Base-by-base conservation (phyloP, 2,113 vertebrate genomes). In the Mus pahari region DNA sequence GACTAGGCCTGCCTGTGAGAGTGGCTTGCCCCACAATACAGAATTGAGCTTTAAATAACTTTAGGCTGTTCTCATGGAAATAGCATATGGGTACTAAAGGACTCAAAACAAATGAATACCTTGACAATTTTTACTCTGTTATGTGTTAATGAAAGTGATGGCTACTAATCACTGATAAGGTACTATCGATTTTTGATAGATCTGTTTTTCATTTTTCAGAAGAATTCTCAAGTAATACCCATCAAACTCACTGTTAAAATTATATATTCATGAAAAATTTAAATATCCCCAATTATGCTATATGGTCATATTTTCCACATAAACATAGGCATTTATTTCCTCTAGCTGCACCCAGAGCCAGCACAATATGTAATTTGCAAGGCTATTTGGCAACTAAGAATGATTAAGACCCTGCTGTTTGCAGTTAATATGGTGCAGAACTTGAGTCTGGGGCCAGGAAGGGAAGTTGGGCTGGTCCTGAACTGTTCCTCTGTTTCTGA, bases 11-110 rank as follows among this genome's bases (percentile, higher is more conserved):
- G 93, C 98, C 97, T 95, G 71, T 26, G 96, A 95, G 95, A 95
- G 92, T 42, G 97, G 91, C 96, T 97, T 75, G 96, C 95, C 97
- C 95, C 96, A 96, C 96, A 91, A 90, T 89, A 97, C 97, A 92
- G 97, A 96, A 90, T n/a, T 97, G 97, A 98, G 97, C 96, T 70
- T 98, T 98, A 98, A 98, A 97, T 97, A 98, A 98, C 97, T 98
- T 77, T 55, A 97, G 96, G 93, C 81, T 1, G 95, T 94, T 98
- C 97, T 97, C 83, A 97, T 95, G 97, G 96, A 97, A 93, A 97
- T 31, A 97, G 97, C 98, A 98, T 97, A 97, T 98, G 98, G 95
- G 94, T 64, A 62, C 94, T 96, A 90, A 96, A 70, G 50, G 88
- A 97, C 97, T 83, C 92, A n/a, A 96, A 97, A 89, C 97, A 98